Percentiles rank a stretch among this genome's conserved stretches.
phyloP scores from a whole-genome alignment of 2,888 invertebrate genomes.

The Horisme vitalbata region DNA sequence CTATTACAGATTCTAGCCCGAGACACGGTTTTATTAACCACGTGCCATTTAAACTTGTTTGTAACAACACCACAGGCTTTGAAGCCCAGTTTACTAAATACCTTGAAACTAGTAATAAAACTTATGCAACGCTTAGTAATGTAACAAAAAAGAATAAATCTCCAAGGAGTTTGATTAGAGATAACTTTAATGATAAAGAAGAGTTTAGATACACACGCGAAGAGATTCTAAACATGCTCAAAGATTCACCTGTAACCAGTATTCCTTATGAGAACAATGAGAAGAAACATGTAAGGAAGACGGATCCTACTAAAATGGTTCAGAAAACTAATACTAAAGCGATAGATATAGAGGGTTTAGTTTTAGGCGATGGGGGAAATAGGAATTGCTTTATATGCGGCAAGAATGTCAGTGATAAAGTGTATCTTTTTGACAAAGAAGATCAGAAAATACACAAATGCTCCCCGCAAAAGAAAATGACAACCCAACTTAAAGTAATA shows the following conservation, averaged over 20 bases:
- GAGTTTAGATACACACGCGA: constrained; percentile 62
- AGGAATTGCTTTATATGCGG: constrained; percentile 69
- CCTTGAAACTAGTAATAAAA: constrained; percentile 58
- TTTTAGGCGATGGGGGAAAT: constrained; percentile 55
- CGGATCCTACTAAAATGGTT: constrained; percentile 63
- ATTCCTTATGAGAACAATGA: constrained; percentile 62
- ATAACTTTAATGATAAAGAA: constrained; percentile 52
- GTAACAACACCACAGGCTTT: constrained; percentile 63
- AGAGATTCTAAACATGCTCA: constrained; percentile 72
- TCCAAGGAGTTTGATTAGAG: constrained; percentile 55
- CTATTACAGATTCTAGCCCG: constrained; percentile 51
- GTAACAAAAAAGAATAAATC: constrained; percentile 57
- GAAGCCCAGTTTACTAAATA: constrained; percentile 71
- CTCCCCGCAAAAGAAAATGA: constrained; percentile 62
- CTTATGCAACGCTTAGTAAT: constrained; percentile 55
- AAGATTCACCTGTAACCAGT: constrained; percentile 69
- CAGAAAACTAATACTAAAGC: constrained; percentile 57
- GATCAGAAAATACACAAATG: constrained; percentile 68
- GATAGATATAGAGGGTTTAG: constrained; percentile 55
- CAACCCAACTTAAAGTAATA: constrained; percentile 66
- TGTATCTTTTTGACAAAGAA: constrained; percentile 73
- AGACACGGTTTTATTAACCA: constrained; percentile 62
- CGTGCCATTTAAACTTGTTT: constrained; percentile 69
- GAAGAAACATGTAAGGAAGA: constrained; percentile 66
- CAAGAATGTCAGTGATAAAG: constrained; percentile 60